A percentile compares a stretch with the other conserved stretches of the same genome.
phyloP scores from a whole-genome alignment of 2,797 vertebrate genomes.

The Basileuterus tristriatus region DNA sequence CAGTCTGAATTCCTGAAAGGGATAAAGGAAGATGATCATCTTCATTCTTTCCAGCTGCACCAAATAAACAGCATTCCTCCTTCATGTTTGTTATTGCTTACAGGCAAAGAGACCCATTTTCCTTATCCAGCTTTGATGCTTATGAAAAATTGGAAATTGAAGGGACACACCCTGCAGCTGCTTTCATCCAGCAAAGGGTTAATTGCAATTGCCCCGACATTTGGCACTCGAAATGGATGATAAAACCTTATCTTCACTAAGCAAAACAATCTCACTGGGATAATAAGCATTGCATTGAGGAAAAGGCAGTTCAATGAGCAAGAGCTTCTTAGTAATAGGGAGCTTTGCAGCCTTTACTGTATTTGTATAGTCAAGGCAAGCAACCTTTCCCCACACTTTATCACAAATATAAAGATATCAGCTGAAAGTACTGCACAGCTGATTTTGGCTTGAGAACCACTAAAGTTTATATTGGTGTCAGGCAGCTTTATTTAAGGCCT shows the following conservation, averaged over 20 bases:
- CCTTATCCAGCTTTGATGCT: constrained; percentile 30
- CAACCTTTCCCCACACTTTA: background rate
- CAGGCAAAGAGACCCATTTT: constrained; percentile 27
- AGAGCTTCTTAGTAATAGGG: background rate
- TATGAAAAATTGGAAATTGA: constrained; percentile 9
- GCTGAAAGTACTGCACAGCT: background rate
- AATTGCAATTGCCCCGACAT: background rate
- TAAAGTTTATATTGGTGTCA: background rate
- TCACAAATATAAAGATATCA: background rate
- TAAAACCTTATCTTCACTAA: constrained; percentile 15
- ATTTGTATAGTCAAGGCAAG: background rate
- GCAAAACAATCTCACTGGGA: background rate
- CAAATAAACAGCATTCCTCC: constrained; percentile 71
- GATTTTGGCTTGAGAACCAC: background rate
- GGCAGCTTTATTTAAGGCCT: background rate
- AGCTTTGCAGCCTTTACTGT: background rate
- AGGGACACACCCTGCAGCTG: background rate
- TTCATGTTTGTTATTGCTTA: constrained; percentile 60
- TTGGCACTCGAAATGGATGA: background rate
- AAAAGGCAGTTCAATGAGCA: background rate
- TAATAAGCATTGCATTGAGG: background rate
- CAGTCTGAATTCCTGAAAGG: constrained; percentile 56
- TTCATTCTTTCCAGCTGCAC: constrained; percentile 64
- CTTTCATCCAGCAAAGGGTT: background rate
- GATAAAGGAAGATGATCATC: constrained; percentile 58